Evolutionary conservation across 2,113 vertebrate genomes (phyloP).

Genomic region (Daubentonia madagascariensis): DNA sequence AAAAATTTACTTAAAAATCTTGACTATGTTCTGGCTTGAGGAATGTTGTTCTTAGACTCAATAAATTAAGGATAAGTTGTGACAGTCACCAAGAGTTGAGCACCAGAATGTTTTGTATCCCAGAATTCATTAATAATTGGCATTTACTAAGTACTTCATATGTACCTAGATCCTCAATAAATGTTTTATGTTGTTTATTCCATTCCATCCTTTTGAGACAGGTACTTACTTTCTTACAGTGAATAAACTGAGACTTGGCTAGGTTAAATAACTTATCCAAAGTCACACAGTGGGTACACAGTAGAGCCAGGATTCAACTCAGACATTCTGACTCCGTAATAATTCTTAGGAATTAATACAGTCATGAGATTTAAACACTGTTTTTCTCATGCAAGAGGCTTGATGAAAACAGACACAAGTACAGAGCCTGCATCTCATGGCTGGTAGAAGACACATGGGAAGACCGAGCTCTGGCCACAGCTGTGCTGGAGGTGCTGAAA

Average conservation of each 20-base stretch:
- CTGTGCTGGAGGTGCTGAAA: background rate
- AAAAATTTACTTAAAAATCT: background rate
- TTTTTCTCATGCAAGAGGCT: background rate
- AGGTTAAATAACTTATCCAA: background rate
- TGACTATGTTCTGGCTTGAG: background rate
- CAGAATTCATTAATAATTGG: background rate
- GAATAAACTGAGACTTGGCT: background rate
- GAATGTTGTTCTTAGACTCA: background rate
- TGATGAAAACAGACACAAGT: background rate
- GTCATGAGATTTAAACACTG: background rate
- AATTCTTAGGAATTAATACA: background rate
- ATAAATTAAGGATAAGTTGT: background rate
- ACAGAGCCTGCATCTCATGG: background rate
- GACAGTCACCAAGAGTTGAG: background rate
- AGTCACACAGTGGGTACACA: background rate
- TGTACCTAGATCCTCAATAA: background rate
- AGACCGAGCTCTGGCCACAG: background rate
- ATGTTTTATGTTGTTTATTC: background rate
- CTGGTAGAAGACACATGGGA: background rate
- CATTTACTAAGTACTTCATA: background rate
- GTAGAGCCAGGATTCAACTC: background rate
- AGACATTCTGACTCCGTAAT: background rate
- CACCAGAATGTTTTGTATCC: background rate
- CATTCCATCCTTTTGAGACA: background rate
- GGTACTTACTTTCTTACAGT: background rate